Base-by-base conservation (phyloP, 2,113 vertebrate species). In the Gobius niger region DNA sequence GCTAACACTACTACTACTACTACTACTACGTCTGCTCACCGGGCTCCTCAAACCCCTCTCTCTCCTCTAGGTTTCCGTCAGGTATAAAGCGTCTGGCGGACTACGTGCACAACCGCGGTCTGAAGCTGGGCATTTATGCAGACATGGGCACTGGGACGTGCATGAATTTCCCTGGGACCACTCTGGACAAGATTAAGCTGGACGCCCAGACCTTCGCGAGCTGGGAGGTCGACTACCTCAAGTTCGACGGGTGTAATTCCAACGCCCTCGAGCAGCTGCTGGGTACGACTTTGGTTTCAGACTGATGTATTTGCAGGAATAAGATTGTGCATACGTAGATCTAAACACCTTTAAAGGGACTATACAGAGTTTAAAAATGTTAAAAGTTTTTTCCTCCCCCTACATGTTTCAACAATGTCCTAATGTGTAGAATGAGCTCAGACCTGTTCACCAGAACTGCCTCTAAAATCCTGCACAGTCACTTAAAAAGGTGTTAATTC, bases 141-240 rank as follows among this genome's bases (percentile, higher is more conserved):
- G 94, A 97, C 87, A 24, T 97, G 80, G 96, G 95, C 41, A 90
- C 56, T 3, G 44, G 77, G 59, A 96, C 96, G 1, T 96, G 96
- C 14, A 93, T 89, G 62, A 94, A 94, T 3, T 96, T 92, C 76
- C 94, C 95, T 0, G 96, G 96, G 24, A 96, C 94, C 47, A 94
- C 92, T 0, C 82, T 97, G 56, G 91, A 94, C 76, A 77, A 40
- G 0, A 86, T 95, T 7, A n/a, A 88, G 14, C 85, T 76, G n/a
- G 96, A 96, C 0, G 95, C 95, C 0, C 77, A 87, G 44, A 97
- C 94, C 11, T 96, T 96, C n/a, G 95, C 95, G 0, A 80, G 89
- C 0, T 97, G 96, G 96, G 93, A 87, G 5, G 91, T 97, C 47
- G 95, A 96, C 89, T 95, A 96, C 93, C 85, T 96, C 67, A 96